A percentile compares a stretch with the other conserved stretches of the same genome.
Evolutionary conservation across 2,888 invertebrate genomes (phyloP).

Genomic region (Atethmia centrago): DNA sequence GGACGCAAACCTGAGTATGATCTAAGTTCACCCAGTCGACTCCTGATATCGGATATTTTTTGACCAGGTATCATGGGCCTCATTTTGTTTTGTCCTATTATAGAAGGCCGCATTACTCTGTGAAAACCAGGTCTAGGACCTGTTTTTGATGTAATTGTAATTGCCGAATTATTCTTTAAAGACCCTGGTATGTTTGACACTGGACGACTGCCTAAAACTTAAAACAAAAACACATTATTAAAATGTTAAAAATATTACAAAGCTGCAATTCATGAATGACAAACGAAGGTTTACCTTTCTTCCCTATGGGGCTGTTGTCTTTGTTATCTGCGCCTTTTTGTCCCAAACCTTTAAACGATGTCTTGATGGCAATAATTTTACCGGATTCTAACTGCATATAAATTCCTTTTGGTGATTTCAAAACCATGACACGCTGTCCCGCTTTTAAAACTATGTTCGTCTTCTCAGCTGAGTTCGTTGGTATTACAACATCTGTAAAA

Average conservation of each 20-base stretch:
- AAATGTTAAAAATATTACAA: neutral
- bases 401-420: constrained; percentile 98
- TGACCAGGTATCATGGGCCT: constrained; percentile 84
- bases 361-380: constrained; percentile 97
- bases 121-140: constrained; percentile 82
- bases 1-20: constrained; percentile 80
- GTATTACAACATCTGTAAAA: constrained; percentile 95
- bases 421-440: constrained; percentile 98
- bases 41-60: constrained; percentile 85
- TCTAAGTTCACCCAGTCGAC: constrained; percentile 81
- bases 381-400: constrained; percentile 98
- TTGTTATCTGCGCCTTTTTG: constrained; percentile 83
- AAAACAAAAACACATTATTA: constrained; percentile 48
- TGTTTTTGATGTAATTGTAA: constrained; percentile 90
- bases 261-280: neutral
- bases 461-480: constrained; percentile 97
- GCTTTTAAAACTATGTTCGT: constrained; percentile 97
- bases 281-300: constrained; percentile 80
- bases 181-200: constrained; percentile 85
- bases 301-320: constrained; percentile 82
- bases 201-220: constrained; percentile 85
- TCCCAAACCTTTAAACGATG: constrained; percentile 92
- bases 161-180: constrained; percentile 91
- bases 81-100: constrained; percentile 81
- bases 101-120: constrained; percentile 82